Percentiles rank a stretch among this genome's conserved stretches.
Evolutionary conservation across 92 coral and sea anemone genomes (phyloP).

Genomic region (Plumapathes pennacea): DNA sequence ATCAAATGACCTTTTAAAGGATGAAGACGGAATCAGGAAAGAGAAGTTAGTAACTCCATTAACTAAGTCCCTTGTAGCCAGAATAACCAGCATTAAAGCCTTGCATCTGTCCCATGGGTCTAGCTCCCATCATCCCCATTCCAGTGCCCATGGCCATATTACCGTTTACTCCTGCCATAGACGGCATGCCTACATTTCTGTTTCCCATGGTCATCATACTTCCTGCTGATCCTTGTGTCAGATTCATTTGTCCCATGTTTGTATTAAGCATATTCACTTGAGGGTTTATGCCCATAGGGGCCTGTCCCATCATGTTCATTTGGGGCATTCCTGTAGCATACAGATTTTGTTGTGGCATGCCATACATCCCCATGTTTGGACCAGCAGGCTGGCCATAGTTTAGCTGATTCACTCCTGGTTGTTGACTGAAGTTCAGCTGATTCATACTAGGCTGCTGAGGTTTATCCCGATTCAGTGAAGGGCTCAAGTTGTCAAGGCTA

Average conservation of each 20-base stretch:
- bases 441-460: constrained; percentile 98
- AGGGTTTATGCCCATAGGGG: constrained; percentile 49
- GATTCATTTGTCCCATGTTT: constrained; percentile 70
- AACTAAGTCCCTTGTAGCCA: constrained; percentile 78
- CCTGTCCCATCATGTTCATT: constrained; percentile 15
- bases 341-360: constrained; percentile 52
- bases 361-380: constrained; percentile 54
- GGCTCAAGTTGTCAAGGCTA: constrained; percentile 88
- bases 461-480: constrained; percentile 73
- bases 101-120: constrained; percentile 61
- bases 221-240: constrained; percentile 49
- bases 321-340: constrained; percentile 33
- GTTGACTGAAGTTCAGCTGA: constrained; percentile 66
- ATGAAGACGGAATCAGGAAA: too few relatives aligned
- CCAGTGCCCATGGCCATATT: constrained; percentile 21
- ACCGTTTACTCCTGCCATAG: constrained; percentile 39
- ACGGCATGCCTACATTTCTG: constrained; percentile 34
- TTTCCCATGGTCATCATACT: constrained; percentile 62
- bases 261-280: constrained; percentile 56
- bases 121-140: constrained; percentile 48
- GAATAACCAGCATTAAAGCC: constrained; percentile 62
- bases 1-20: too few relatives aligned
- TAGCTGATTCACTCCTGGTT: background rate
- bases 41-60: too few relatives aligned
- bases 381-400: constrained; percentile 19